phyloP scores from a whole-genome alignment of 37 sponge, comb jelly and placozoan species.

The Cliona cf. orientalis region DNA sequence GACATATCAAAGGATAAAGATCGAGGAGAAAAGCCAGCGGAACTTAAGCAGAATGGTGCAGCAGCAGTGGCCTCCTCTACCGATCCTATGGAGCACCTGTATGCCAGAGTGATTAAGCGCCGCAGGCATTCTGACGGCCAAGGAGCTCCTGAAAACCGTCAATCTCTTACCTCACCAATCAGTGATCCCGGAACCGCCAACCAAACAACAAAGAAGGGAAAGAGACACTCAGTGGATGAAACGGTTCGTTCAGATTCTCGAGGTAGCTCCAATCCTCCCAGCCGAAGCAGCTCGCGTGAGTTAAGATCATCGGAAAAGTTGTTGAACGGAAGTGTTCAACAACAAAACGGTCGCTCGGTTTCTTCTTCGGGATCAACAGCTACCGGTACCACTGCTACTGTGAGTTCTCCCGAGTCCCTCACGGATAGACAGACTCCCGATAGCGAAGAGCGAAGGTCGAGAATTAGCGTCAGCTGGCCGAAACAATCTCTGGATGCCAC shows the following conservation, averaged over 20 bases:
- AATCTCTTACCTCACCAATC: neutral
- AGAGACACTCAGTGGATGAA: neutral
- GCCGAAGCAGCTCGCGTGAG: neutral
- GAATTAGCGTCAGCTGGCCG: slow-evolving; percentile 12
- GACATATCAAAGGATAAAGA: no score
- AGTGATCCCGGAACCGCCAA: no score
- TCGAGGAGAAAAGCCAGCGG: neutral
- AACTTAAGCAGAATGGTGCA: neutral
- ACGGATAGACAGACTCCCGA: neutral
- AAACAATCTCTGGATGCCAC: neutral
- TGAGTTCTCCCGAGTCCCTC: neutral
- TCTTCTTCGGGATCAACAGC: no score
- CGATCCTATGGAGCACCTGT: neutral
- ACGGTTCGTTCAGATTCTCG: neutral
- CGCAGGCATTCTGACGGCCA: neutral
- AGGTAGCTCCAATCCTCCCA: neutral
- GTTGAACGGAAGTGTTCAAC: neutral
- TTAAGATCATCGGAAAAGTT: neutral
- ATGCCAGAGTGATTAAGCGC: neutral
- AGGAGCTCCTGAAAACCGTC: neutral
- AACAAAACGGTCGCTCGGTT: neutral
- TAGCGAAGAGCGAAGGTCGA: neutral
- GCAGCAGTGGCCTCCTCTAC: neutral
- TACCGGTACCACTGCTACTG: neutral
- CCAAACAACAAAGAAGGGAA: no score